phyloP scores from a whole-genome alignment of 2,113 vertebrate species.

The Erinaceus europaeus region DNA sequence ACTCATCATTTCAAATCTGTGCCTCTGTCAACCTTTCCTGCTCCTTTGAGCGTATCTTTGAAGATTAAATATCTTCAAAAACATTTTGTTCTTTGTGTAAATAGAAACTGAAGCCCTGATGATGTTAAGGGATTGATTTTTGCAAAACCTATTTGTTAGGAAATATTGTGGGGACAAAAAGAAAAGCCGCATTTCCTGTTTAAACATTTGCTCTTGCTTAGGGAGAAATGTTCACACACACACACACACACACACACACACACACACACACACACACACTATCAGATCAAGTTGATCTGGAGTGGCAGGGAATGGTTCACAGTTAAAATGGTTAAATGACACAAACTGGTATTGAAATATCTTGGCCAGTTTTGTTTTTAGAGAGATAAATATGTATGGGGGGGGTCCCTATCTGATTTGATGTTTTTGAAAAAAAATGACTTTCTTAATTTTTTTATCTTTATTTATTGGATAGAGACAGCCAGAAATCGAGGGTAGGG shows the following conservation, averaged over 20 bases:
- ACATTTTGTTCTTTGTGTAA: constrained; percentile 70
- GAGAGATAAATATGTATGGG: constrained; percentile 48
- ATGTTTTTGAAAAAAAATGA: no score
- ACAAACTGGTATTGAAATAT: no score
- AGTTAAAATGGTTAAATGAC: constrained; percentile 15
- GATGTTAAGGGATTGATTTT: constrained; percentile 61
- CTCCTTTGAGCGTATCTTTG: constrained; percentile 67
- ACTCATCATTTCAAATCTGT: constrained; percentile 64
- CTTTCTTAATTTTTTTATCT: no score
- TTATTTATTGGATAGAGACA: no score
- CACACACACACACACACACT: constrained; percentile 48
- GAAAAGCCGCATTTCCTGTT: no score
- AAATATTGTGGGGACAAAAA: no score
- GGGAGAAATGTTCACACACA: no score
- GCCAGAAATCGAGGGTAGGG: no score
- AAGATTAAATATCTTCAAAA: constrained; percentile 49
- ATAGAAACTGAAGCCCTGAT: constrained; percentile 55
- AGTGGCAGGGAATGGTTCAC: background rate
- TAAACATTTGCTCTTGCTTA: no score
- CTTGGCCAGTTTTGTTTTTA: constrained; percentile 54
- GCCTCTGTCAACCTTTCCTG: constrained; percentile 66
- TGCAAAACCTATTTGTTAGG: no score
- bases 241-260: no score
- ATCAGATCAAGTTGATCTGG: constrained; percentile 29
- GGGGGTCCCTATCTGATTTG: constrained; percentile 14